These are phyloP conservation scores for Macropis europaea DNA, from an alignment of 2,888 invertebrate genomes.

Conservation along the genomic window DNA sequence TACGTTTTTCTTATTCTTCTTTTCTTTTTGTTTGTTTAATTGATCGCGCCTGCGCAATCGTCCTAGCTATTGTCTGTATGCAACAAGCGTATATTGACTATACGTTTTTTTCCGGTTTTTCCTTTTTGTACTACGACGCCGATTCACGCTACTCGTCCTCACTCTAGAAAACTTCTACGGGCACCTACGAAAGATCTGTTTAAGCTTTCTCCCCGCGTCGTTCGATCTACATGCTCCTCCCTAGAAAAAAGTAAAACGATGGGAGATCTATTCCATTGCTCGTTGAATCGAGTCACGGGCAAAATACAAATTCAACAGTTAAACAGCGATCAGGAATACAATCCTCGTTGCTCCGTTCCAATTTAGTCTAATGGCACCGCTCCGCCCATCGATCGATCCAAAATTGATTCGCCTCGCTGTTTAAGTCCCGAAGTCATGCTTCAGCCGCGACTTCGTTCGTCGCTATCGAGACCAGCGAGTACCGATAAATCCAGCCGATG, in stretches of 20 bases:
- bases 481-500: conserved; percentile 41
- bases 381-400: background rate
- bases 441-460: background rate
- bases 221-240: background rate
- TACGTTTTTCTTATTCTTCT: conserved; percentile 50
- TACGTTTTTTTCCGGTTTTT: conserved; percentile 50
- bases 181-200: conserved; percentile 54
- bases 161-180: conserved; percentile 56
- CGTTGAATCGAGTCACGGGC: background rate
- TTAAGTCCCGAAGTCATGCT: conserved; percentile 3
- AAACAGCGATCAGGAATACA: background rate
- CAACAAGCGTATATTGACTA: conserved; percentile 72
- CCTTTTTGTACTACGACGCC: conserved; percentile 70
- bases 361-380: background rate
- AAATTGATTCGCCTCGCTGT: background rate
- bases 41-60: conserved; percentile 76
- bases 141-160: conserved; percentile 60
- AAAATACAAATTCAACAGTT: conserved; percentile 1
- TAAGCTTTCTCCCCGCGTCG: conserved; percentile 44
- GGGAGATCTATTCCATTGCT: background rate
- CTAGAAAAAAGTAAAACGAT: background rate
- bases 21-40: too few species aligned
- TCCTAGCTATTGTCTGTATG: conserved; percentile 73
- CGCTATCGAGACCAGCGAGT: conserved; percentile 29
- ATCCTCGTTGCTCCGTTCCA: background rate